Evolutionary conservation across 2,113 vertebrate genomes (phyloP), one percentile per base, ranked within the genome.

Genomic region (Anser brachyrhynchus): DNA sequence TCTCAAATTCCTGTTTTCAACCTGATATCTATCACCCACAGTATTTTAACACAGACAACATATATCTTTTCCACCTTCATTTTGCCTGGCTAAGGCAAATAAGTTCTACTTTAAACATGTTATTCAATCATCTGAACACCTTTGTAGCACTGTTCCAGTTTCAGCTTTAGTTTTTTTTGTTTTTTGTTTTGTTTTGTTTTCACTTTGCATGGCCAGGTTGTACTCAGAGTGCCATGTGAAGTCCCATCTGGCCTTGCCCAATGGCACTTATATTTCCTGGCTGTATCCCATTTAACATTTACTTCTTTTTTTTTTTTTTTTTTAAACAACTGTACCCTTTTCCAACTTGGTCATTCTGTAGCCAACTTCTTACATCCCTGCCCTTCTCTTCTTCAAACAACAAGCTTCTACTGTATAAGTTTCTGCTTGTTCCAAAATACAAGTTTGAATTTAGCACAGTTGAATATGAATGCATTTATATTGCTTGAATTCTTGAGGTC

Each of bases 201-300:
- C 13, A 76, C 73, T 69, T 78, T 81, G 35, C 52, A 13, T 35
- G 29, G 16, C 80, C 70, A 88, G 77, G 80, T 74, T 92, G 80
- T 67, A 33, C 46, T 78, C 55, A 6, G 49, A 84, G 70, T 58
- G 16, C 70, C 69, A 49, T 12, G 26, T 81, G 72, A 92, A 78
- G 52, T 62, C 73, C 92, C 92, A 91, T 89, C 83, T 93, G 94
- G 61, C 25, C 11, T 80, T 93, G 73, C 77, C 84, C 70, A 33
- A 21, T 79, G 74, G 43, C 86, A 71, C 39, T 84, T 69, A 81
- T 28, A 57, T 75, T 89, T 93, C 57, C 20, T 78, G 52, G 2
- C 69, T 87, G 7, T 67, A 67, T 71, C 46, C 25, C 41, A 64
- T 84, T 83, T 78, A 91, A 59, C 13, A 44, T 79, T 65, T 70